Base-by-base conservation (phyloP, 2,888 invertebrate genomes). In the Netelia inedita region DNA sequence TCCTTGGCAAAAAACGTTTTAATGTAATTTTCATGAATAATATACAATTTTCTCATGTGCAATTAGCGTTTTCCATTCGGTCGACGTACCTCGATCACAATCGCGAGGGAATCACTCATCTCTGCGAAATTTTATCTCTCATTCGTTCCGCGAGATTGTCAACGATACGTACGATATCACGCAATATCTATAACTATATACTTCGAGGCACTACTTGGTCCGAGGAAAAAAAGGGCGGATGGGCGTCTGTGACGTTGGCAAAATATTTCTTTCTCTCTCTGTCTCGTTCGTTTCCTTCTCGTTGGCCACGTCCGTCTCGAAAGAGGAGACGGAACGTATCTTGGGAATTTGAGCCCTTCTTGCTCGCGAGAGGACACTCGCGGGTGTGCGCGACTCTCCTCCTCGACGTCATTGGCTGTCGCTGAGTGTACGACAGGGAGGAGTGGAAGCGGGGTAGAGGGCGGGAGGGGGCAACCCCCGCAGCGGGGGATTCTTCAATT, bases 311-410 rank as follows among this genome's bases (percentile, higher is more conserved):
- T 43, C 43, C 85, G 75, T 83, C 80, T 82, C 76, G 75, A 82
- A 35, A 35, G 35, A 35, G 35, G 35, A 74, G 79, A 76, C 75
- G 41, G 41, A 53, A 16, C 74, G 81, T 82, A 85, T 85, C 85
- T 73, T 66, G 83, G 82, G 84, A 86, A 84, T 87, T 85, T 87
- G 61, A 83, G 81, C 76, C 79, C 86, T 85, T 85, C 84, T 85
- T 85, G 63, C 59, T 65, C 19, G 57, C 63, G 79, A 74, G 73
- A 71, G 63, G 59, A 75, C 63, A 46, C 46, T 65, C 65, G 16
- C 69, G 46, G 35, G 76, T 63, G 72, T 65, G 80, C 41, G 59
- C 28, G 14, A 53, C 35, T 75, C 71, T 43, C 43, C 65, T 75
- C 79, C 71, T 66, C 65, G 55, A 50, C 80, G 75, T 80, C 83